Conservation (phyloP, 1,140 invertebrate genomes). For the Hermatobates lingyangjiaoensis region DNA sequence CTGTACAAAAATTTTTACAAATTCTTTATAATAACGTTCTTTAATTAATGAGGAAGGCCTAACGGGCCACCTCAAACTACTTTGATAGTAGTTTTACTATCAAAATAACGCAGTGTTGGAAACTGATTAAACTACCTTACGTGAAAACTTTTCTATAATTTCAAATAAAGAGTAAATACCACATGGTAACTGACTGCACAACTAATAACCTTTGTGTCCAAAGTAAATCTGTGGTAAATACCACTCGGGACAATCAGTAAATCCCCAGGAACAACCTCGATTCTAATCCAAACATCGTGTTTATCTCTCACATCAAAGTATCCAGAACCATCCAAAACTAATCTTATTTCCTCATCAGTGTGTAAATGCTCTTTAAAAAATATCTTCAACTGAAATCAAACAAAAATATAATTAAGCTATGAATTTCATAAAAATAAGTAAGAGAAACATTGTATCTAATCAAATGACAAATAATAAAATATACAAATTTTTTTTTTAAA, state of each 20-base stretch:
- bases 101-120: no score
- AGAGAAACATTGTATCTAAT: slow-evolving; percentile 6
- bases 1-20: no score
- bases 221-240: slow-evolving; percentile 92
- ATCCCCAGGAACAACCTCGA: slow-evolving; percentile 67
- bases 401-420: not conserved
- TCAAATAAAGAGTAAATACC: no score
- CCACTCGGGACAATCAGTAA: slow-evolving; percentile 86
- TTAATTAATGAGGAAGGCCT: no score
- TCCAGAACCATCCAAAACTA: slow-evolving; percentile 66
- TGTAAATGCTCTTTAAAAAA: slow-evolving; percentile 93
- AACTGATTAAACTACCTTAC: no score
- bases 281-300: slow-evolving; percentile 84
- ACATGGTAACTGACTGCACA: no score
- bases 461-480: not conserved
- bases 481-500: not conserved
- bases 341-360: slow-evolving; percentile 91
- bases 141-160: no score
- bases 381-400: slow-evolving; percentile 42
- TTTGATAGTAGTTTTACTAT: no score
- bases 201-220: slow-evolving; percentile 59
- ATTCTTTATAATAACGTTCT: no score
- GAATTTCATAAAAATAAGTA: not conserved
- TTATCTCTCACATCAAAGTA: slow-evolving; percentile 91
- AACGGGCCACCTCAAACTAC: no score